A percentile compares a stretch with the other conserved stretches of the same genome.
phyloP scores from a whole-genome alignment of 2,888 invertebrate species.

The Nasonovia ribisnigri region DNA sequence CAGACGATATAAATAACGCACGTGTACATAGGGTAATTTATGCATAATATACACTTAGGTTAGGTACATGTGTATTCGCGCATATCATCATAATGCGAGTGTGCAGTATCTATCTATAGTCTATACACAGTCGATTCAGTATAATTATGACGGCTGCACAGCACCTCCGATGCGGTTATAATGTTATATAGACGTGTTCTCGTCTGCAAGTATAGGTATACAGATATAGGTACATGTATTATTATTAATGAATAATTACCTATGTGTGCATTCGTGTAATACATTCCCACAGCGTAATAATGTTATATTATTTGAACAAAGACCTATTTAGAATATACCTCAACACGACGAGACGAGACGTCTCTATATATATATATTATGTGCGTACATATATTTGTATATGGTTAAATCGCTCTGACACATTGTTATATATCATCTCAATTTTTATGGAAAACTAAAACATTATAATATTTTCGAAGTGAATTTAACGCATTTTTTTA shows the following conservation, averaged over 20 bases:
- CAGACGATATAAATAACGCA: neutral
- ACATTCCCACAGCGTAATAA: neutral
- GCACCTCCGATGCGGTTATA: neutral
- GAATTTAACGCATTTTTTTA: too few species aligned
- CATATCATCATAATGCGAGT: neutral
- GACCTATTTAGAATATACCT: neutral
- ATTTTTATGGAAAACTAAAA: neutral
- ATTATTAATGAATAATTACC: slow-evolving; percentile 1
- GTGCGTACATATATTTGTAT: neutral
- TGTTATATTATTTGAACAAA: neutral
- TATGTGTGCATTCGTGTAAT: neutral
- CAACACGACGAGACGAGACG: neutral
- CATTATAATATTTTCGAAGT: too few species aligned
- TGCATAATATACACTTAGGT: neutral
- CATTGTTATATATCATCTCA: neutral
- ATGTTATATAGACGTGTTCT: neutral
- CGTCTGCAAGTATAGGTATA: neutral
- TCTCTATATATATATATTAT: neutral
- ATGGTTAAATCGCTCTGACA: neutral
- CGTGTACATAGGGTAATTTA: neutral
- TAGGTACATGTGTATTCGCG: neutral
- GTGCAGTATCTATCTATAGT: neutral
- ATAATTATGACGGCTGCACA: neutral
- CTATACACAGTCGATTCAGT: neutral
- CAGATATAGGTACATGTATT: neutral